Evolutionary conservation across 1,140 invertebrate genomes (phyloP), one percentile per base, ranked within the genome.

Genomic region (Rhynchophorus ferrugineus): DNA sequence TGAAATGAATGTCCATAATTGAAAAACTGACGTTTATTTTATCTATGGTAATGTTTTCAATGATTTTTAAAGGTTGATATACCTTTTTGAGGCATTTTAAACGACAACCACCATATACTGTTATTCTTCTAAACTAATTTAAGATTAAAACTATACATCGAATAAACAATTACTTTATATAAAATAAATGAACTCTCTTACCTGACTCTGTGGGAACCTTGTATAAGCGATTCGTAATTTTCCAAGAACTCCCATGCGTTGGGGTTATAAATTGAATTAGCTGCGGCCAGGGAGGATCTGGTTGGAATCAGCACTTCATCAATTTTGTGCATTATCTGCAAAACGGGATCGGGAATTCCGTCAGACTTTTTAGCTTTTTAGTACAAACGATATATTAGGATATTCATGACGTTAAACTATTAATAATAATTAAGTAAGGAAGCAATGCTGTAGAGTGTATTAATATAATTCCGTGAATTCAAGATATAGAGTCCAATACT

Each of bases 251-350:
- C 76, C 62, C 79, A 80, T 1, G 88, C 88, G 60, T 86, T 84
- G 1, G 86, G 85, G 65, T 88, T 90, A 67, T 81, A 85, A 18
- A 87, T 74, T 3, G 75, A 72, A n/a, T 72, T 68, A 37, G 77
- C 74, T 14, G 72, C 68, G 5, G 78, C 71, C 33, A 75, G 75
- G 2, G 77, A 75, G 9, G 75, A 74, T 22, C 72, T 73, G 52
- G 77, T 75, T 2, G 88, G 87, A 50, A 85, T 78, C 46, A 91
- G 68, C 9, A 90, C 84, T 71, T 88, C 83, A 51, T 88, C 85
- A 60, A 90, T 87, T 60, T 87, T 80, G 67, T 90, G 87, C 47
- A 91, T 72, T 17, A 90, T 80, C 86, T 90, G 65, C 6, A 55
- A 53, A 35, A 29, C 21, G 24, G 18, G 20, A 29, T 6, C 24